Evolutionary conservation across 2,888 invertebrate genomes (phyloP), one percentile per base, ranked within the genome.

Genomic region (Cephus nigrinus): DNA sequence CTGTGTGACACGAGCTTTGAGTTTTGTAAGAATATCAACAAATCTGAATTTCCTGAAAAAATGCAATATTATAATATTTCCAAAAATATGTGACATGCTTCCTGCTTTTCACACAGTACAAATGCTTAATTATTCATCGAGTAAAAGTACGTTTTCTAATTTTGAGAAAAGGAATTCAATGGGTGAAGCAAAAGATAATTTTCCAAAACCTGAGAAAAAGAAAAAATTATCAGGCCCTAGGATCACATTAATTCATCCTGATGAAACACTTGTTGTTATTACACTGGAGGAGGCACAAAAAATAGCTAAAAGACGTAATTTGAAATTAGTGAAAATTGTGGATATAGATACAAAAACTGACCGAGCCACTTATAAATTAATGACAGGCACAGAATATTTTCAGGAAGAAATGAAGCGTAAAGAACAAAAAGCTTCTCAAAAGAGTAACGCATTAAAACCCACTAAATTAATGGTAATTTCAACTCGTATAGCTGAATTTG

Each of bases 211-310:
- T 33, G 85, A 85, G 69, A 92, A 87, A 79, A 89, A 88, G 79
- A 90, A 90, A 82, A 88, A 86, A 3, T 74, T 87, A 30, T 86
- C 90, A n/a, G 85, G 91, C 80, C 92, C 94, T n/a, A 94, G 93
- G 91, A 95, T 96, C 81, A 96, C 96, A 0, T 90, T 96, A 36
- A 92, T 96, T 79, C 92, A 92, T 68, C 91, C 93, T 55, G 94
- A 95, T 88, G 92, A 94, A 84, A 91, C 93, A 40, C 90, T 95
- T 32, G 93, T 92, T 80, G 92, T 96, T 4, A 93, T 93, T 1
- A 94, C 95, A 35, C 82, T 96, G 35, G 94, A 94, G 82, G 95
- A 95, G 84, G 96, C 96, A 0, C 93, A 94, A 84, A 96, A 93
- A 88, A 86, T 97, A 79, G 95, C 96, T 0, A 92, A 93, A 79